Evolutionary conservation across 2,888 invertebrate species (phyloP).

Genomic region (Choreutis nemorana): DNA sequence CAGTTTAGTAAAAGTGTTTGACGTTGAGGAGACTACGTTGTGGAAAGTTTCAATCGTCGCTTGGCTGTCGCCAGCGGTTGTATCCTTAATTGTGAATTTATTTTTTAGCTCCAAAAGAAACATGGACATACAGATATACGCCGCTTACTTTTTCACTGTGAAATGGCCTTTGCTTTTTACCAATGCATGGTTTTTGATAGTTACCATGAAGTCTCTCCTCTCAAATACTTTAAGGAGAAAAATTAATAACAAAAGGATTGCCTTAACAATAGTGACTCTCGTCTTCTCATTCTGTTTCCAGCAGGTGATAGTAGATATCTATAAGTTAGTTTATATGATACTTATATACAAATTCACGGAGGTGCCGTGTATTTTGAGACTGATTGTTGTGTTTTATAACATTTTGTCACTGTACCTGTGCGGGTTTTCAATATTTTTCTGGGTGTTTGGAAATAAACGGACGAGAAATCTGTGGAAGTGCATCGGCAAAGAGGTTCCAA

Average conservation of each 20-base stretch:
- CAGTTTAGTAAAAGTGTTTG: conserved; percentile 38
- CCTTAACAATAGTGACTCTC: conserved; percentile 33
- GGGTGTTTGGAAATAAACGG: conserved; percentile 44
- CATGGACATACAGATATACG: conserved; percentile 13
- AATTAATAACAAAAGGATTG: conserved; percentile 24
- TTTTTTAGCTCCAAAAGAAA: conserved; percentile 12
- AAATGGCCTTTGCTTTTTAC: conserved; percentile 43
- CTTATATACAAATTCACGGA: conserved; percentile 10
- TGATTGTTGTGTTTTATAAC: conserved; percentile 14
- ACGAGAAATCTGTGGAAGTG: conserved; percentile 39
- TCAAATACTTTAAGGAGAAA: conserved; percentile 23
- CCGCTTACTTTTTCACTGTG: conserved; percentile 24
- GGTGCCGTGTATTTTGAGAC: conserved; percentile 11
- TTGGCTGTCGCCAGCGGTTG: conserved; percentile 27
- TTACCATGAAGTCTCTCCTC: conserved; percentile 29
- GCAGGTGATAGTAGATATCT: conserved; percentile 32
- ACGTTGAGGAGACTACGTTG: conserved; percentile 16
- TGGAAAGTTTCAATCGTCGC: conserved; percentile 27
- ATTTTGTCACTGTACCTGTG: conserved; percentile 38
- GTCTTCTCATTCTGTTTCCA: conserved; percentile 44
- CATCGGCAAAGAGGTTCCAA: conserved; percentile 7
- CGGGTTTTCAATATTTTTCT: conserved; percentile 38
- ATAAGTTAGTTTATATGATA: conserved; percentile 24
- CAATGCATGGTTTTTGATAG: conserved; percentile 31
- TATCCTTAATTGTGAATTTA: conserved; percentile 16